Evolutionary conservation across 2,888 invertebrate genomes (phyloP).

Genomic region (Ophion obscuratus): DNA sequence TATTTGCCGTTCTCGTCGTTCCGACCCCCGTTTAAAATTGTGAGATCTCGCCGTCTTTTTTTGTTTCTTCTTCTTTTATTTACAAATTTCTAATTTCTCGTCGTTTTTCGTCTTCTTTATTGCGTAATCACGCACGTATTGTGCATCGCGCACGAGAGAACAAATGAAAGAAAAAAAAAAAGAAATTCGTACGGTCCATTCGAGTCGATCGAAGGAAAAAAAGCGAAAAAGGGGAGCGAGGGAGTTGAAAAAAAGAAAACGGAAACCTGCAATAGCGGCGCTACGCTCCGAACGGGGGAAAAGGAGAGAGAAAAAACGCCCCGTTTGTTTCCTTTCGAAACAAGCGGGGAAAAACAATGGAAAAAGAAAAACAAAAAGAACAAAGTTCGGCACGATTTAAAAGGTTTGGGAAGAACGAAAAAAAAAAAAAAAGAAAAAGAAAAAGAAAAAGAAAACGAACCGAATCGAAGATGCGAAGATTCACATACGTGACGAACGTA

Average conservation of each 20-base stretch:
- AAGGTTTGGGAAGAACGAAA: not conserved
- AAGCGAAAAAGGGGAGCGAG: not conserved
- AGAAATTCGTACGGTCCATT: not conserved
- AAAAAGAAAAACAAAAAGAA: not conserved
- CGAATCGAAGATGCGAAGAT: not conserved
- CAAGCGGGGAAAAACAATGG: not conserved
- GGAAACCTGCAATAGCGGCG: too few species aligned
- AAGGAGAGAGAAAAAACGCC: too few species aligned
- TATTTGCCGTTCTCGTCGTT: not conserved
- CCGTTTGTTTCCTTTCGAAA: not conserved
- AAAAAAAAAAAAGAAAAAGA: not conserved
- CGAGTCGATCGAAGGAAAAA: not conserved
- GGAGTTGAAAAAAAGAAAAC: not conserved
- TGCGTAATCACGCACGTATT: not conserved
- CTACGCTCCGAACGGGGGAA: too few species aligned
- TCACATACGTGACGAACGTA: not conserved
- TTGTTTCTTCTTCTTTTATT: constrained; percentile 19
- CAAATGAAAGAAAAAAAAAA: not conserved
- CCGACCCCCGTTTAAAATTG: not conserved
- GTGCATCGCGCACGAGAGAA: not conserved
- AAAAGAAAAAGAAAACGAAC: not conserved
- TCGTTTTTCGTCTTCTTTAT: not conserved
- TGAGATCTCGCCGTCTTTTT: not conserved
- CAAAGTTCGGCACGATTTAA: not conserved
- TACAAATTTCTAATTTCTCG: constrained; percentile 29